Percentiles rank a stretch among this genome's conserved stretches.
These are phyloP conservation scores for Oncopeltus fasciatus DNA, from an alignment of 1,140 invertebrate genomes.

Conservation along the genomic window DNA sequence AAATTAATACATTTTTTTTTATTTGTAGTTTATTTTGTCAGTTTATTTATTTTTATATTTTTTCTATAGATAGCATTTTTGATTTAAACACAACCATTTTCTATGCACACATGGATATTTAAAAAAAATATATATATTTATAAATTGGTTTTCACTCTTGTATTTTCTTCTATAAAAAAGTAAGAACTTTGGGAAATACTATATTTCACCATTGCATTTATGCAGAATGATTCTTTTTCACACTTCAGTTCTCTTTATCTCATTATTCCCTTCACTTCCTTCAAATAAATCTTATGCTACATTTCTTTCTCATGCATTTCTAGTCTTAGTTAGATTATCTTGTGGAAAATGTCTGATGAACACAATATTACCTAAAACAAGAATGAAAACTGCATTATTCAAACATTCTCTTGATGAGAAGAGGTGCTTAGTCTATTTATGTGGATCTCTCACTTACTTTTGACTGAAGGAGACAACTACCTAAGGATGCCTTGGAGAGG, in stretches of 20 bases:
- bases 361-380: no score
- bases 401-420: no score
- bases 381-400: no score
- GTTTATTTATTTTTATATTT: not conserved
- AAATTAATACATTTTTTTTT: no score
- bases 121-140: not conserved
- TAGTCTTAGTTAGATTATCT: constrained; percentile 2
- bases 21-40: no score
- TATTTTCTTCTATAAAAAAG: not conserved
- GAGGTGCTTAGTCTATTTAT: no score
- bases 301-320: constrained; percentile 4
- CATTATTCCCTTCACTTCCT: constrained; percentile 2
- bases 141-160: constrained; percentile 5
- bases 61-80: not conserved
- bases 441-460: no score
- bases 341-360: no score
- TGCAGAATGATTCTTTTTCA: not conserved
- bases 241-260: constrained; percentile 1
- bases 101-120: constrained; percentile 1
- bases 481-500: no score
- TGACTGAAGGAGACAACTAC: no score
- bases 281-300: not conserved
- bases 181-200: not conserved
- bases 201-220: not conserved
- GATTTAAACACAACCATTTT: not conserved